Evolutionary conservation across 2,113 vertebrate species (phyloP), one percentile per base, ranked within the genome.

Genomic region (Morphnarchus princeps): DNA sequence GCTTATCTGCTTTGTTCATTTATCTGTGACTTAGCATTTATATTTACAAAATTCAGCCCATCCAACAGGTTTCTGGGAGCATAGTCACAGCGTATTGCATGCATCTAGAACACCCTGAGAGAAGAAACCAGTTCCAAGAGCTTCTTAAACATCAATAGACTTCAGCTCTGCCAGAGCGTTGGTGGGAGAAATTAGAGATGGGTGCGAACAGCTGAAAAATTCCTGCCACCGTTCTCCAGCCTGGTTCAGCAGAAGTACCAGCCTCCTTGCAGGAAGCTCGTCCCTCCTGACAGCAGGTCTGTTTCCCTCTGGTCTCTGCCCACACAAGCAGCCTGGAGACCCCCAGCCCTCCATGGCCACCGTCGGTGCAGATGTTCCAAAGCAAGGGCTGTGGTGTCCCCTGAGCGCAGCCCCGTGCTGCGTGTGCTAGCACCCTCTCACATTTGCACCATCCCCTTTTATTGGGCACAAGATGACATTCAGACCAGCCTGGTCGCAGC

Each of bases 41-140:
- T 89, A 83, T 89, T 90, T 92, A 70, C 73, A 84, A 93, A 89
- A 89, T n/a, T 34, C 43, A 94, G 72, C 92, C 83, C 45, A 96
- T 84, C 87, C 70, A 84, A 76, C 95, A 95, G 87, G 95, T 95
- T 97, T 87, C 57, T 95, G 54, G 36, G 69, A 87, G n/a, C 52
- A 16, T 3, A 81, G 81, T 50, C 63, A 73, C 45, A 77, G 57
- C 3, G 3, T 50, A 61, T 42, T 93, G 71, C 72, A 45, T 52
- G 40, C 80, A 81, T 42, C 42, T 82, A 66, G 79, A 89, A 77
- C 10, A 63, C 72, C 76, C 66, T 54, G 57, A 71, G 70, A 96
- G 91, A 87, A 91, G 61, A 74, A 95, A 94, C 0, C 32, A 50
- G 29, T 36, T 93, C 80, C 63, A 57, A n/a, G 76, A 82, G 47